Base-by-base conservation (phyloP, 2,888 invertebrate genomes). In the Elysia crispata region DNA sequence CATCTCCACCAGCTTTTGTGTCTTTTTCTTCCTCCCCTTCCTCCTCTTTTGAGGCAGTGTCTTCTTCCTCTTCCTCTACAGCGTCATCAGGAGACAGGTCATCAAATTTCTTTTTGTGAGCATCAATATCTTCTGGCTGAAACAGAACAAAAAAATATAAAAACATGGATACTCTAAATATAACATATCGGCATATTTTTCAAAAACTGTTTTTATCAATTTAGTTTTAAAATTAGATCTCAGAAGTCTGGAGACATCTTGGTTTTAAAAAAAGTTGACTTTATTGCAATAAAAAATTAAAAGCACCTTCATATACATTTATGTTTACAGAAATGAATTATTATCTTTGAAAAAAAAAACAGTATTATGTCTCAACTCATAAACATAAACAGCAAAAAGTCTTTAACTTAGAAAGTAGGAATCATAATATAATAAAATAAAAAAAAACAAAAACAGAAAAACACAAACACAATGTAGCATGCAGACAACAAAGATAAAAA, bases 71-170 rank as follows among this genome's bases (percentile, higher is more conserved):
- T 57, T 67, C 75, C 33, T 57, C 54, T 50, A 67, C 69, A 0
- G 20, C 30, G 18, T 30, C 62, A 70, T 80, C 76, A 60, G 80
- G 80, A 3, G 66, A 31, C 5, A 69, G 69, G 28, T 76, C 75
- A 62, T 80, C 80, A 80, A 76, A 80, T 23, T 80, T 80, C 80
- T 80, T 79, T 20, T 33, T 54, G 23, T 80, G 62, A 41, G 75
- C 75, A 60, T 75, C 79, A 57, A 79, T 79, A 69, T 79, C 79
- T 28, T 79, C 79, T 6, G 79, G 75, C 79, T 79, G 79, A 41
- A 41, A 30, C 49, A 33, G 8, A 18, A 18, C 57, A 28, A 25
- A 25, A 49, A 50, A 76, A 66, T 54, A 20, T n/a, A n/a, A 76
- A 20, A 13, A 28, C 11, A 60, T 28, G 54, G 11, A 80, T 5